Conservation (phyloP, 2,113 vertebrate species). For the Amphilophus citrinellus region DNA sequence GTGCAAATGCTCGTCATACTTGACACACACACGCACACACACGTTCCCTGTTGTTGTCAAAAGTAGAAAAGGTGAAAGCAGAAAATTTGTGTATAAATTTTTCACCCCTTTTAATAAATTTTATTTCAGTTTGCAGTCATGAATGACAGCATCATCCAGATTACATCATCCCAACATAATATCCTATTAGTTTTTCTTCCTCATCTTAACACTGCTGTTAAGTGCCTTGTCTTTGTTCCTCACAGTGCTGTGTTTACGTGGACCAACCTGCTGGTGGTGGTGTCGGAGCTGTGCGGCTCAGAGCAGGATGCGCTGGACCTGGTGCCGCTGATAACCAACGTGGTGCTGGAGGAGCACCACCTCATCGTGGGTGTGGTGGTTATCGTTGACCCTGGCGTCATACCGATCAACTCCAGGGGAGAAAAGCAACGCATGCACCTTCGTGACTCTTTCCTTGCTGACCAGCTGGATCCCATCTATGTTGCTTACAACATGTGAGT, state of each 20-base stretch:
- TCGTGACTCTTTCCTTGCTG: slow-evolving; percentile 95
- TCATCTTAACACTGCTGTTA: background rate
- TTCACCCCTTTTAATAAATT: background rate
- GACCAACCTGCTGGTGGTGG: slow-evolving; percentile 98
- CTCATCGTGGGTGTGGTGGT: slow-evolving; percentile 97
- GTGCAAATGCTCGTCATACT: slow-evolving; percentile 72
- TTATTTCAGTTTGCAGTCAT: background rate
- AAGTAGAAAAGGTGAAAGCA: background rate
- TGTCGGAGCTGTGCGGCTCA: slow-evolving; percentile 95
- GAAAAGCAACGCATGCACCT: slow-evolving; percentile 99
- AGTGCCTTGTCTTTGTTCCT: background rate
- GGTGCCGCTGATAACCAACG: slow-evolving; percentile 95
- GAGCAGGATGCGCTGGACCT: slow-evolving; percentile 97
- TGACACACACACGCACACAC: background rate
- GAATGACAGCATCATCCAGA: too few relatives aligned
- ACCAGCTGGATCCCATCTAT: slow-evolving; percentile 97
- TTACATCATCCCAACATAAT: background rate
- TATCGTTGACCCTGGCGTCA: slow-evolving; percentile 96
- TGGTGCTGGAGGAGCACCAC: slow-evolving; percentile 98
- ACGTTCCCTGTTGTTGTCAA: background rate
- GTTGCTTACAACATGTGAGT: slow-evolving; percentile 99
- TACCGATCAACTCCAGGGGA: slow-evolving; percentile 97
- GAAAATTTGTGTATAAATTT: background rate
- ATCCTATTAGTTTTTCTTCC: background rate
- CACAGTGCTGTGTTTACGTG: slow-evolving; percentile 96